Percentiles rank a stretch among this genome's conserved stretches.
These are phyloP conservation scores for Adela reaumurella DNA, from an alignment of 2,888 invertebrate genomes.

Conservation along the genomic window DNA sequence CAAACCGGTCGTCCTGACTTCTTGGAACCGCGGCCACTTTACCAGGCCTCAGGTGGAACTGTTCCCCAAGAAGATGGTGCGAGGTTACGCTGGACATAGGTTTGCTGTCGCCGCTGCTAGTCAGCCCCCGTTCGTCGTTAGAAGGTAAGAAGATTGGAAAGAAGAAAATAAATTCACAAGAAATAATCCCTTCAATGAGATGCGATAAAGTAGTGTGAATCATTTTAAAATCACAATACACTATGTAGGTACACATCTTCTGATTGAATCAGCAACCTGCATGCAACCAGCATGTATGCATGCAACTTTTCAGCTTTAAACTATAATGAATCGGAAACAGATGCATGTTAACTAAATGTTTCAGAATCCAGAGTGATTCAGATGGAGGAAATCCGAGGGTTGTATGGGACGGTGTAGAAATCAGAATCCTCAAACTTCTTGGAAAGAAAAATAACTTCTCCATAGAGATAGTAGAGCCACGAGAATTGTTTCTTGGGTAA, in stretches of 20 bases:
- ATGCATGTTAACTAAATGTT: no score
- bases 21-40: slow-evolving; percentile 64
- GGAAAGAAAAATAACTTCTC: slow-evolving; percentile 68
- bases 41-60: slow-evolving; percentile 60
- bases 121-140: slow-evolving; percentile 72
- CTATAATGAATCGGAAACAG: no score
- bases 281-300: no score
- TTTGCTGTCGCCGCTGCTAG: slow-evolving; percentile 66
- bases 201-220: no score
- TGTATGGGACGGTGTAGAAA: slow-evolving; percentile 73
- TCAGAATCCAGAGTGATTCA: slow-evolving; percentile 34
- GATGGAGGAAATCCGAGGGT: slow-evolving; percentile 44
- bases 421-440: slow-evolving; percentile 60
- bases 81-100: slow-evolving; percentile 72
- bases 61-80: slow-evolving; percentile 65
- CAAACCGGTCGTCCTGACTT: slow-evolving; percentile 61
- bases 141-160: no score
- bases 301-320: no score
- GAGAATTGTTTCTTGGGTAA: slow-evolving; percentile 46
- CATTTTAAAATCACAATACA: no score
- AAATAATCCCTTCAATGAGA: no score
- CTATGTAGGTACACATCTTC: no score
- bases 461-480: slow-evolving; percentile 63
- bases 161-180: no score
- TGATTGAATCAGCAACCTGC: no score